These are phyloP conservation scores for Polyodon spathula DNA, from an alignment of 2,113 vertebrate species.

Conservation along the genomic window DNA sequence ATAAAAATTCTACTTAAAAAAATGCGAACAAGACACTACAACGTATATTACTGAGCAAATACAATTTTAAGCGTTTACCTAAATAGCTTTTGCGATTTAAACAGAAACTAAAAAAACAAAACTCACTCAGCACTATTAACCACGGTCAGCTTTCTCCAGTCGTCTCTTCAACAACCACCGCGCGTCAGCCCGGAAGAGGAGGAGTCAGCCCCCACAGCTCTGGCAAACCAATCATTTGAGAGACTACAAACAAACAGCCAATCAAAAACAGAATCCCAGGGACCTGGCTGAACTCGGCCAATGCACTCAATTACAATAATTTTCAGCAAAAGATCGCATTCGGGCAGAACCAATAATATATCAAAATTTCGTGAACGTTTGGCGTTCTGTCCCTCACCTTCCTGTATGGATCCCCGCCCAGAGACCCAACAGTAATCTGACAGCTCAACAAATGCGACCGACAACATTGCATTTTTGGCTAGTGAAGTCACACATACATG, in stretches of 20 bases:
- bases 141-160: conserved; percentile 13
- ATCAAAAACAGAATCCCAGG: neutral
- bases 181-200: conserved; percentile 20
- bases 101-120: conserved; percentile 1
- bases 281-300: too few species aligned
- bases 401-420: too few species aligned
- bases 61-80: neutral
- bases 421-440: too few species aligned
- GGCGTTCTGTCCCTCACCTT: too few species aligned
- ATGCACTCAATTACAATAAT: too few species aligned
- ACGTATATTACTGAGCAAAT: neutral
- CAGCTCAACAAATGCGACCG: too few species aligned
- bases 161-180: conserved; percentile 21
- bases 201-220: neutral
- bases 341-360: too few species aligned
- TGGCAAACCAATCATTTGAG: conserved; percentile 7
- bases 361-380: too few species aligned
- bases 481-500: too few species aligned
- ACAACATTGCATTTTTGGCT: too few species aligned
- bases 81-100: neutral
- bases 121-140: conserved; percentile 14
- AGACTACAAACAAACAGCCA: neutral
- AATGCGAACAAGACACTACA: conserved; percentile 9
- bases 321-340: too few species aligned
- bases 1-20: too few species aligned